phyloP scores from a whole-genome alignment of 1,140 invertebrate genomes.

The Centruroides sculpturatus region DNA sequence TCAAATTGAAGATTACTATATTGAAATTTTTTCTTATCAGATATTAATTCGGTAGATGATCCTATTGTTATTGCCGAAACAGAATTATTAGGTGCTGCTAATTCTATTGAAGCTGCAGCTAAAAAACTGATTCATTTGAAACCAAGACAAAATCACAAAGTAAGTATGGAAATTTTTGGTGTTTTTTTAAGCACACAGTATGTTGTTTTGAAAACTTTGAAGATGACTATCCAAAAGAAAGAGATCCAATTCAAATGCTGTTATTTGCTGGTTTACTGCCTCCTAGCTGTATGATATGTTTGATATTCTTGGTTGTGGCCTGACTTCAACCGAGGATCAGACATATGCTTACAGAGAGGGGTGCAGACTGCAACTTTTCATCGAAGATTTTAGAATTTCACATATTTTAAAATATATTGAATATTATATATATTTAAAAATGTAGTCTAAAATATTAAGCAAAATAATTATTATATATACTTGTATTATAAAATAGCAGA shows the following conservation, averaged over 20 bases:
- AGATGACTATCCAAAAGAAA: no score
- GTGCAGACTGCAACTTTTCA: not conserved
- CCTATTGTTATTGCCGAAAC: slow-evolving; percentile 96
- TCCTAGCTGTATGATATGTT: slow-evolving; percentile 86
- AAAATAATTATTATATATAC: no score
- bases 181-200: no score
- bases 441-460: no score
- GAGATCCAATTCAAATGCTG: not conserved
- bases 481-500: no score
- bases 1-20: not conserved
- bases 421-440: no score
- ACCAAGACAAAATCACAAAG: slow-evolving; percentile 40
- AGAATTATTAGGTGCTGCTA: slow-evolving; percentile 91
- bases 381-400: no score
- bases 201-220: no score
- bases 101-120: slow-evolving; percentile 94
- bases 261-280: not conserved
- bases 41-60: slow-evolving; percentile 51
- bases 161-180: not conserved
- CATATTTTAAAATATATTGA: no score
- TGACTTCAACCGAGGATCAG: slow-evolving; percentile 88
- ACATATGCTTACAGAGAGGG: slow-evolving; percentile 52
- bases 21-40: not conserved
- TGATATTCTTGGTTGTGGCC: slow-evolving; percentile 98
- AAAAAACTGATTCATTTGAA: slow-evolving; percentile 82